phyloP scores from a whole-genome alignment of 1,140 invertebrate genomes.

The Gryllus bimaculatus region DNA sequence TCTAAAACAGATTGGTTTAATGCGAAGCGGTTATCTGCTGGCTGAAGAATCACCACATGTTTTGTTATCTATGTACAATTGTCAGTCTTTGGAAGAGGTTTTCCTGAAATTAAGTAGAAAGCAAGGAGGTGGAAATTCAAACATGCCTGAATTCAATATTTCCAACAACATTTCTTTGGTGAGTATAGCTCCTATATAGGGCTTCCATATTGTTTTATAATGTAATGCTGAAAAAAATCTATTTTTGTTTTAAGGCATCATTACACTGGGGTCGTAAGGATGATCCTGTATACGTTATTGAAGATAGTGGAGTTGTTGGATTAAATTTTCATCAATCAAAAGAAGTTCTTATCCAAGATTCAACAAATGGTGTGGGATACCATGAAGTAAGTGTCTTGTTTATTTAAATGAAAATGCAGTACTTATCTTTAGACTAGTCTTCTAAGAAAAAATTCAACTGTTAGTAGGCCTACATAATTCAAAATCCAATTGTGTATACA shows the following conservation, averaged over 20 bases:
- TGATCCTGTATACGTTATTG: slow-evolving; percentile 68
- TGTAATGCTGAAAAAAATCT: slow-evolving; percentile 13
- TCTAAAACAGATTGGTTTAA: slow-evolving; percentile 71
- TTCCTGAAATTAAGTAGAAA: slow-evolving; percentile 55
- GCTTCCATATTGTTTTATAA: not conserved
- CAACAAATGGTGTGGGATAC: slow-evolving; percentile 42
- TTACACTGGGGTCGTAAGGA: slow-evolving; percentile 65
- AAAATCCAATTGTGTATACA: no score
- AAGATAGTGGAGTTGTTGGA: slow-evolving; percentile 68
- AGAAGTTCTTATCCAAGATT: slow-evolving; percentile 70
- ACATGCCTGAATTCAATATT: slow-evolving; percentile 42
- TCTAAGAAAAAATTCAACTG: no score
- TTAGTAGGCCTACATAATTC: no score
- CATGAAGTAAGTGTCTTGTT: slow-evolving; percentile 34
- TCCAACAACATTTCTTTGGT: slow-evolving; percentile 67
- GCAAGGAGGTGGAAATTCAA: slow-evolving; percentile 15
- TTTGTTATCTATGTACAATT: slow-evolving; percentile 71
- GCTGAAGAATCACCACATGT: slow-evolving; percentile 85
- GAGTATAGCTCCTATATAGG: slow-evolving; percentile 24
- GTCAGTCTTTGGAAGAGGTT: slow-evolving; percentile 81
- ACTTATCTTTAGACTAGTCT: no score
- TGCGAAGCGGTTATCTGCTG: slow-evolving; percentile 81
- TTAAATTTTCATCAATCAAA: slow-evolving; percentile 83
- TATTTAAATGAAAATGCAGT: no score
- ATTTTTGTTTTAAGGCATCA: slow-evolving; percentile 42